These are phyloP conservation scores for Perca schrenkii DNA, from an alignment of 2,113 vertebrate species.

Conservation along the genomic window DNA sequence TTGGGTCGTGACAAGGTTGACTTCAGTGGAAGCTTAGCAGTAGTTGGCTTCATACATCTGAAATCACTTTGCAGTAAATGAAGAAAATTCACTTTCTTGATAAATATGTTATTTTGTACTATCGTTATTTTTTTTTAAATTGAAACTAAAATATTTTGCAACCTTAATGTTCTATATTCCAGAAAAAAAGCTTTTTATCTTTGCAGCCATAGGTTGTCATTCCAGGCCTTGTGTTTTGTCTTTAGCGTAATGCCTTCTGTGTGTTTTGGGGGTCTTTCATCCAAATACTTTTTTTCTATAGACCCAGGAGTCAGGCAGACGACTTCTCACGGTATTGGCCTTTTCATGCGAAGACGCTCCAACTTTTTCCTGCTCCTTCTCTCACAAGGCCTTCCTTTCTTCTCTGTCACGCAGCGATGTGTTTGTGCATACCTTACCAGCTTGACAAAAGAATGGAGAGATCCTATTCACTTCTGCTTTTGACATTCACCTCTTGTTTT, in stretches of 20 bases:
- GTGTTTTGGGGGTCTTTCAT: slow-evolving; percentile 60
- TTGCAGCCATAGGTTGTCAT: slow-evolving; percentile 28
- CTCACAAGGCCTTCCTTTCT: slow-evolving; percentile 76
- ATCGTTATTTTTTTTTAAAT: neutral
- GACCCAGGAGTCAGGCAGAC: slow-evolving; percentile 55
- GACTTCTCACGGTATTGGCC: slow-evolving; percentile 75
- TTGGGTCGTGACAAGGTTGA: slow-evolving; percentile 67
- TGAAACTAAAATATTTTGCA: neutral
- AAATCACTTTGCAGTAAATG: slow-evolving; percentile 45
- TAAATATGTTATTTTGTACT: slow-evolving; percentile 45
- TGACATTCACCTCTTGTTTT: slow-evolving; percentile 83
- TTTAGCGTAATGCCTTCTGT: slow-evolving; percentile 34
- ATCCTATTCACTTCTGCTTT: slow-evolving; percentile 77
- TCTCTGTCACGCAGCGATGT: slow-evolving; percentile 78
- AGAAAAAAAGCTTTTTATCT: neutral
- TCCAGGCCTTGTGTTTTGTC: slow-evolving; percentile 43
- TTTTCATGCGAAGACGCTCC: slow-evolving; percentile 74
- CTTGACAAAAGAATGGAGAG: slow-evolving; percentile 71
- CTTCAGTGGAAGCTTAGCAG: slow-evolving; percentile 35
- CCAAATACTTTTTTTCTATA: slow-evolving; percentile 59
- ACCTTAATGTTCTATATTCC: neutral
- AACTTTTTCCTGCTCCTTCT: slow-evolving; percentile 66
- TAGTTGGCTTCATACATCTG: slow-evolving; percentile 52
- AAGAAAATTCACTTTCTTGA: slow-evolving; percentile 22
- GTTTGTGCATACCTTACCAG: slow-evolving; percentile 79